Conservation (phyloP, 2,888 invertebrate species). For the Troglohyphantes excavatus region DNA sequence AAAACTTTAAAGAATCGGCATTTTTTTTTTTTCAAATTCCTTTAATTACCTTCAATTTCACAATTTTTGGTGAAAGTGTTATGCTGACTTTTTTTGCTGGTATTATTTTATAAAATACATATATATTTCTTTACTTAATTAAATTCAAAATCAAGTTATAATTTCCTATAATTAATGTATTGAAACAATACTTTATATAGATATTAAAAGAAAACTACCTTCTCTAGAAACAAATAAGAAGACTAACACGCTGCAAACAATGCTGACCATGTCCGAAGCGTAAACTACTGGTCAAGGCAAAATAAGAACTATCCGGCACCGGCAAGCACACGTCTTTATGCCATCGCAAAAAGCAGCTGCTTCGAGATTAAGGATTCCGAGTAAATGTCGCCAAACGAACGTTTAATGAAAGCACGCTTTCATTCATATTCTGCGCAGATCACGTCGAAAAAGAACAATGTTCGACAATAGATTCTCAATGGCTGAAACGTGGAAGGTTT, state of each 20-base stretch:
- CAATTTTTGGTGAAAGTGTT: no score
- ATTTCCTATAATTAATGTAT: no score
- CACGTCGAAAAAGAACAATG: background rate
- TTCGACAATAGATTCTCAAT: background rate
- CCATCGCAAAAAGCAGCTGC: constrained; percentile 13
- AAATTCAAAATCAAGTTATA: no score
- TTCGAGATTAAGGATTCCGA: constrained; percentile 2
- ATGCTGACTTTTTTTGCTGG: no score
- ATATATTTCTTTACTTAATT: no score
- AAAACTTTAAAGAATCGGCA: no score
- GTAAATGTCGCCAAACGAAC: constrained; percentile 41
- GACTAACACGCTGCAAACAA: background rate
- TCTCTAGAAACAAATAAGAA: background rate
- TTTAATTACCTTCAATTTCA: no score
- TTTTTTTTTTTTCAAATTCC: no score
- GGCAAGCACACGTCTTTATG: background rate
- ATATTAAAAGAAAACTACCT: constrained; percentile 26
- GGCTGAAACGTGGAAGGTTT: background rate
- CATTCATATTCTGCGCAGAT: constrained; percentile 54
- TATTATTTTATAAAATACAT: no score
- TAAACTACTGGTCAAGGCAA: constrained; percentile 3
- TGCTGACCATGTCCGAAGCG: background rate
- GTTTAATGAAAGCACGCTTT: constrained; percentile 27
- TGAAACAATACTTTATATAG: no score
- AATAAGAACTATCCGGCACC: constrained; percentile 10